Percentiles rank a stretch among this genome's conserved stretches.
Conservation (phyloP, 2,797 vertebrate genomes). For the Rousettus madagascariensis region DNA sequence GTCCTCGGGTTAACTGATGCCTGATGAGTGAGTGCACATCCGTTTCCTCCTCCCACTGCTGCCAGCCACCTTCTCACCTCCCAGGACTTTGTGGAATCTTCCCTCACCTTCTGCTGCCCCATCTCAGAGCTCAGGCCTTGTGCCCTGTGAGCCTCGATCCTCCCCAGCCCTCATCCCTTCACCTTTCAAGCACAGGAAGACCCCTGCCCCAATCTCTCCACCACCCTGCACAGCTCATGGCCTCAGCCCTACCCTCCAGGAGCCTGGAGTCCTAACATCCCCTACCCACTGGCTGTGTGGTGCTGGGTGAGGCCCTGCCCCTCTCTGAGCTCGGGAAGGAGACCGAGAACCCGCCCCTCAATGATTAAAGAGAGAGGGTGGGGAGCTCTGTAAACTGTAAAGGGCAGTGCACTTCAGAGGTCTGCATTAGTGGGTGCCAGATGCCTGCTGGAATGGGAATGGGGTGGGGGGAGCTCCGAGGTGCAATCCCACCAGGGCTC, state of each 20-base stretch:
- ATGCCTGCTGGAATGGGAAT: background rate
- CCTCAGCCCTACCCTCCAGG: background rate
- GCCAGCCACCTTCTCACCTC: background rate
- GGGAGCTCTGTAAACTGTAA: background rate
- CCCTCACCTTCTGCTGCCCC: background rate
- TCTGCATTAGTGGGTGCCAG: fast-evolving
- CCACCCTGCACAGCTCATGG: background rate
- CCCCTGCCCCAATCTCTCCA: background rate
- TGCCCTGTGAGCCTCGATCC: background rate
- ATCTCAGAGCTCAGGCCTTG: background rate
- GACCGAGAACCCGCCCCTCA: background rate
- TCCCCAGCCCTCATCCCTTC: background rate
- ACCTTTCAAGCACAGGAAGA: background rate
- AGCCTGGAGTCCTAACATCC: background rate
- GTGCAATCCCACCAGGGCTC: fast-evolving
- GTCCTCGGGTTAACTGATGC: background rate
- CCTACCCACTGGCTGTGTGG: background rate
- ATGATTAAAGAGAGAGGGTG: background rate
- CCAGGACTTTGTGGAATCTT: background rate
- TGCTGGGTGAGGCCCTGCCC: background rate
- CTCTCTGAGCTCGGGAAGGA: background rate
- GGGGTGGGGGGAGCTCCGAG: background rate
- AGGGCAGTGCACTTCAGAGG: background rate
- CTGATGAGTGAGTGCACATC: background rate
- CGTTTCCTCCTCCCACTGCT: background rate